Conservation (phyloP, 2,888 invertebrate species). For the Baccha elongata region DNA sequence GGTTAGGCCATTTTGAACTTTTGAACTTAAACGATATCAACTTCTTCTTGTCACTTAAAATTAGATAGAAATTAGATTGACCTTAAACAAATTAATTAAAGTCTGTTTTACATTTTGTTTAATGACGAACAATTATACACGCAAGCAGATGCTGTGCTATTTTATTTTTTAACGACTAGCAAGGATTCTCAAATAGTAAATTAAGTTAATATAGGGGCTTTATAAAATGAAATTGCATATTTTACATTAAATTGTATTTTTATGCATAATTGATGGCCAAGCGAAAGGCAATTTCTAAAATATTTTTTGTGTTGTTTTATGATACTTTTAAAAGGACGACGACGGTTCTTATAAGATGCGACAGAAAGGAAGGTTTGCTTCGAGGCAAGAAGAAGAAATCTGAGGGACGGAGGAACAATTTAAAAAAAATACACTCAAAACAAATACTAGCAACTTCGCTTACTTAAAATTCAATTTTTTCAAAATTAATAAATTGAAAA, state of each 20-base stretch:
- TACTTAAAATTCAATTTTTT: too few species aligned
- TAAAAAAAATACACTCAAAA: too few species aligned
- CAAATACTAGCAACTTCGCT: too few species aligned
- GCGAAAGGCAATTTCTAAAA: too few species aligned
- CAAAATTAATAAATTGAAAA: too few species aligned
- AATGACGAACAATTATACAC: constrained; percentile 26
- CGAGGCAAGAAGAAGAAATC: too few species aligned
- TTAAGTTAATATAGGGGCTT: constrained; percentile 12
- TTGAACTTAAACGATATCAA: constrained; percentile 40
- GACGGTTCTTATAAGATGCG: too few species aligned
- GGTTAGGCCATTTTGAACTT: constrained; percentile 33
- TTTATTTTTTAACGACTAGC: background rate
- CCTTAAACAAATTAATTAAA: constrained; percentile 43
- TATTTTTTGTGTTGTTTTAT: too few species aligned
- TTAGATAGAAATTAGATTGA: constrained; percentile 42
- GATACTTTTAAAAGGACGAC: too few species aligned
- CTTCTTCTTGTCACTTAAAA: constrained; percentile 35
- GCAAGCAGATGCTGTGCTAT: background rate
- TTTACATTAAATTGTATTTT: background rate
- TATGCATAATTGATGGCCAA: too few species aligned
- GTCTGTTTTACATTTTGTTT: constrained; percentile 28
- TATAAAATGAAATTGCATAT: constrained; percentile 16
- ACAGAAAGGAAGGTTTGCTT: too few species aligned
- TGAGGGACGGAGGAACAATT: too few species aligned
- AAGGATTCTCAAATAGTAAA: constrained; percentile 3